These are phyloP conservation scores for Picus viridis DNA, from an alignment of 2,797 vertebrate species.

Conservation along the genomic window DNA sequence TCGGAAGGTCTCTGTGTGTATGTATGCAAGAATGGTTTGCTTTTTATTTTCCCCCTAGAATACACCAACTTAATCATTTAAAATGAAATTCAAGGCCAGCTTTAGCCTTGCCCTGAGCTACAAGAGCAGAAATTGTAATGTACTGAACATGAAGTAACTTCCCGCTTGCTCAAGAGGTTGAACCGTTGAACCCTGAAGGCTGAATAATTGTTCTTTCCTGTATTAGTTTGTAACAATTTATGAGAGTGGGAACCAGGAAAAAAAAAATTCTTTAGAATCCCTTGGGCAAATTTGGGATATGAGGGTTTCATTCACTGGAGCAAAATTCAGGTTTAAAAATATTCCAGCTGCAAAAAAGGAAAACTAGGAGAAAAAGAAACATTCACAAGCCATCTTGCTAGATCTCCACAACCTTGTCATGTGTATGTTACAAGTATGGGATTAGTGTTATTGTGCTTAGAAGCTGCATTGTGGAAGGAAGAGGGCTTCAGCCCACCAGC, in stretches of 20 bases:
- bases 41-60: background rate
- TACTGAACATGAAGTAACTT: constrained; percentile 12
- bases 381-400: background rate
- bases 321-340: constrained; percentile 19
- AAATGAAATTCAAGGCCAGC: constrained; percentile 19
- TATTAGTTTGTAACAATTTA: constrained; percentile 57
- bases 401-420: background rate
- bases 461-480: background rate
- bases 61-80: constrained; percentile 7
- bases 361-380: background rate
- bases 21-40: background rate
- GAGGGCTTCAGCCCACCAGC: background rate
- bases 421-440: background rate
- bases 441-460: background rate
- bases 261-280: background rate
- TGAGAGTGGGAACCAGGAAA: background rate
- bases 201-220: constrained; percentile 62
- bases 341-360: background rate
- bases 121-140: constrained; percentile 7
- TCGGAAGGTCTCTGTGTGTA: background rate
- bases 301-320: constrained; percentile 2
- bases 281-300: constrained; percentile 13
- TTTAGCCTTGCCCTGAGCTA: constrained; percentile 42
- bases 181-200: constrained; percentile 42
- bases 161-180: constrained; percentile 6